A percentile compares a stretch with the other conserved stretches of the same genome.
phyloP scores from a whole-genome alignment of 2,888 invertebrate species.

The Agrotis clavis region DNA sequence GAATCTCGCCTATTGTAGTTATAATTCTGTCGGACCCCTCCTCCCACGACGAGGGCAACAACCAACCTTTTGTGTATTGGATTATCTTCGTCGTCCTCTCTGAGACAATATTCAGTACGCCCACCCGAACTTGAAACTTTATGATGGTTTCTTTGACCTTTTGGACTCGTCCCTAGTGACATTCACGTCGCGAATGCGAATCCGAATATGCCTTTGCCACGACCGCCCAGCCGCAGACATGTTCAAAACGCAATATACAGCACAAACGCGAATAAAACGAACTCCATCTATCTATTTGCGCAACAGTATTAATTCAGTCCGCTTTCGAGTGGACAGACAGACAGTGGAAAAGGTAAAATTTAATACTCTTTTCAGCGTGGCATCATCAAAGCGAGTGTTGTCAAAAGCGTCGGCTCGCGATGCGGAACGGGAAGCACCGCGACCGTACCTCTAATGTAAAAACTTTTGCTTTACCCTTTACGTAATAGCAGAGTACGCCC shows the following conservation, averaged over 20 bases:
- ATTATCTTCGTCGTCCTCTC: conserved; percentile 80
- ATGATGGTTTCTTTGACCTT: conserved; percentile 87
- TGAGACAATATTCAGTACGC: conserved; percentile 84
- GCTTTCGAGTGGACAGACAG: conserved; percentile 81
- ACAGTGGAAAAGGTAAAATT: conserved; percentile 83
- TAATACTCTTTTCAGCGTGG: conserved; percentile 83
- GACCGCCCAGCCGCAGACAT: conserved; percentile 74
- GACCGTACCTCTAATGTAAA: conserved; percentile 87
- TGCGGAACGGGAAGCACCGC: conserved; percentile 84
- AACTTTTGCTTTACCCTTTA: conserved; percentile 89
- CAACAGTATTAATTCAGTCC: conserved; percentile 81
- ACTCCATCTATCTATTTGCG: conserved; percentile 74
- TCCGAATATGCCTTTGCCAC: conserved; percentile 78
- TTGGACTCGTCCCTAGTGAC: conserved; percentile 79
- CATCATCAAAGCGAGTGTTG: conserved; percentile 88
- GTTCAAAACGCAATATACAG: conserved; percentile 61
- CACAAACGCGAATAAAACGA: conserved; percentile 68
- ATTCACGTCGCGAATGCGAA: conserved; percentile 75
- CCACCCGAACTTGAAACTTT: conserved; percentile 78
- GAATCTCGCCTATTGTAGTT: conserved; percentile 62
- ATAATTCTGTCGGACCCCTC: conserved; percentile 63
- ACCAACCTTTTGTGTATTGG: conserved; percentile 78
- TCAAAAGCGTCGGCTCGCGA: conserved; percentile 86
- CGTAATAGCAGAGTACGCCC: conserved; percentile 81
- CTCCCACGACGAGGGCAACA: conserved; percentile 60